Percentiles rank a stretch among this genome's conserved stretches.
phyloP scores from a whole-genome alignment of 53 echinoderm and acorn worm genomes.

The Crossaster papposus region DNA sequence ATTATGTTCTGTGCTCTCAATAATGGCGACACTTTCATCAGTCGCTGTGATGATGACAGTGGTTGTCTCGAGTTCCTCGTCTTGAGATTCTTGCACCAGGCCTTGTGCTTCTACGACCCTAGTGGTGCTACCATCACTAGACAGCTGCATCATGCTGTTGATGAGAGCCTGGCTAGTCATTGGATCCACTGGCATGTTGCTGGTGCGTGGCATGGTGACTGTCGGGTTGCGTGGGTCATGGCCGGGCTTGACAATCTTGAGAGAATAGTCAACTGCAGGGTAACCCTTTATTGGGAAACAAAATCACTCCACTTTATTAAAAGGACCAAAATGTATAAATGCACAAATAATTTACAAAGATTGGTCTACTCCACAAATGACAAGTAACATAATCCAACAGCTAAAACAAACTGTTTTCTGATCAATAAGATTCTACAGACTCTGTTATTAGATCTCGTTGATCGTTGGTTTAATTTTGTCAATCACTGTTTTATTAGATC shows the following conservation, averaged over 20 bases:
- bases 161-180: conserved; percentile 24
- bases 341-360: too few relatives aligned
- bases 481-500: too few relatives aligned
- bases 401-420: too few relatives aligned
- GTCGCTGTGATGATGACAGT: conserved; percentile 39
- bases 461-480: neutral
- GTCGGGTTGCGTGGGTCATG: conserved; percentile 91
- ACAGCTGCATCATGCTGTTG: conserved; percentile 41
- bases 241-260: conserved; percentile 87
- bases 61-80: conserved; percentile 37
- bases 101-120: conserved; percentile 11
- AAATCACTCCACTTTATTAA: neutral
- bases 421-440: too few relatives aligned
- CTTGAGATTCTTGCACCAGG: conserved; percentile 11
- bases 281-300: conserved; percentile 56
- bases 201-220: conserved; percentile 37
- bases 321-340: neutral
- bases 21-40: conserved; percentile 7
- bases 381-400: too few relatives aligned
- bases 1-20: conserved; percentile 6
- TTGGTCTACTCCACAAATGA: too few relatives aligned
- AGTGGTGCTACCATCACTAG: conserved; percentile 2
- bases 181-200: conserved; percentile 15
- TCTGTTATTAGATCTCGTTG: too few relatives aligned
- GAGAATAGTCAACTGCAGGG: conserved; percentile 86